Evolutionary conservation across 2,113 vertebrate genomes (phyloP), one percentile per base, ranked within the genome.

Genomic region (Clinocottus analis): DNA sequence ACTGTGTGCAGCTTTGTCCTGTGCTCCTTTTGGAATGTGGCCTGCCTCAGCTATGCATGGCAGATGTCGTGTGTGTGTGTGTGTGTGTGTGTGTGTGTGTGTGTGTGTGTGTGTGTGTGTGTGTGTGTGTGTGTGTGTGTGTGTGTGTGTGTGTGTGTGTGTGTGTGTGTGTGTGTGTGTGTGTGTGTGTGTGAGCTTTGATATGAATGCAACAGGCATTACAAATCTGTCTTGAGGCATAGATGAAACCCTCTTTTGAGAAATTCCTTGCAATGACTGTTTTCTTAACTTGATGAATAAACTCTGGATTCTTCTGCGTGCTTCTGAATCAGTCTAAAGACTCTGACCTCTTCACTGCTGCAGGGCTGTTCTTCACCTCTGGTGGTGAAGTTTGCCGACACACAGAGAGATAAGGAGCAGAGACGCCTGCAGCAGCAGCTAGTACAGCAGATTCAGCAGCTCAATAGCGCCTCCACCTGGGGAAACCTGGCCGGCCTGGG

Each of bases 341-440:
- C 5, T 72, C n/a, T 76, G 39, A 68, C 83, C 39, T 82, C 49
- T 73, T 77, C 9, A 21, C 66, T 31, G 83, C 90, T 94, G 72
- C 95, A 99, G 97, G 97, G 97, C 92, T 99, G 97, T 89, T 97
- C 97, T 91, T 98, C 97, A 86, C 97, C 97, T 85, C 96, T 99
- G 87, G 97, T 99, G 95, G 97, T 96, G 92, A 99, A 99, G 93
- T 98, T 99, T 90, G 97, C 97, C 0, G 97, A 99, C 84, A 99
- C 97, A 45, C 97, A 99, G 93, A 96, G 98, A 94, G 97, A 99
- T 94, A 99, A 99, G 86, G 97, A 99, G 90, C 97, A 99, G 91
- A 93, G 97, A 41, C 97, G 97, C 87, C 96, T 99, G 92, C 97
- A 99, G 86, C 97, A 98, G 94, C 97, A 99, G 90, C 90, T 98